Evolutionary conservation across 2,888 invertebrate genomes (phyloP), one percentile per base, ranked within the genome.

Genomic region (Agrilus mali): DNA sequence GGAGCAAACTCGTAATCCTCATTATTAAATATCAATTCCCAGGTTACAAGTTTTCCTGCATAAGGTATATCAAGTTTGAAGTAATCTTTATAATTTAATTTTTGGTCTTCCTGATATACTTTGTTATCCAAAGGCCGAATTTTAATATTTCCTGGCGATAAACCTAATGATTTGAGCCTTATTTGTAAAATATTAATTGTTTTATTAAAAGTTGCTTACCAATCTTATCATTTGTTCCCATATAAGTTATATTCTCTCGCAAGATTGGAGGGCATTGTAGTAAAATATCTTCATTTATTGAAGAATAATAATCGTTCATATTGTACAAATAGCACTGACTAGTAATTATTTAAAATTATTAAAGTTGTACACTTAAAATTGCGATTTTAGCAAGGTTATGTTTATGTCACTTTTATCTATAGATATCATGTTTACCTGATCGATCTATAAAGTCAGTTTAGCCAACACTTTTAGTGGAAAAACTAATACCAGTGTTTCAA

Each of bases 1-100:
- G 86, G 84, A 5, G 83, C 78, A 56, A 78, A 75, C 10, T 44
- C 45, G 22, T 56, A 50, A 47, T 64, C 58, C 40, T 65, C 60
- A 12, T 63, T 65, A 59, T 82, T 78, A 64, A 86, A 85, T 46
- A 82, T 66, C 12, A 85, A 69, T 56, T 82, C 79, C 82, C 84
- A 84, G 51, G 72, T 72, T 4, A 85, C 60, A 46, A 69, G 70
- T 50, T 75, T 75, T 2, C 78, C 80, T 47, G 82, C 83, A 60
- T 79, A 85, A 1, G 85, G 84, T 41, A 86, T 69, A 14, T 74
- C 70, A 39, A 85, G 57, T 35, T 73, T 71, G 55, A 82, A 79
- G 55, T 80, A 43, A 20, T 52, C 41, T 5, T 12, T 33, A 16
- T 73, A 58, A 38, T 53, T 53, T 14, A 36, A 31, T 43, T 68